Evolutionary conservation across 2,888 invertebrate species (phyloP), one percentile per base, ranked within the genome.

Genomic region (Spialia ferax): DNA sequence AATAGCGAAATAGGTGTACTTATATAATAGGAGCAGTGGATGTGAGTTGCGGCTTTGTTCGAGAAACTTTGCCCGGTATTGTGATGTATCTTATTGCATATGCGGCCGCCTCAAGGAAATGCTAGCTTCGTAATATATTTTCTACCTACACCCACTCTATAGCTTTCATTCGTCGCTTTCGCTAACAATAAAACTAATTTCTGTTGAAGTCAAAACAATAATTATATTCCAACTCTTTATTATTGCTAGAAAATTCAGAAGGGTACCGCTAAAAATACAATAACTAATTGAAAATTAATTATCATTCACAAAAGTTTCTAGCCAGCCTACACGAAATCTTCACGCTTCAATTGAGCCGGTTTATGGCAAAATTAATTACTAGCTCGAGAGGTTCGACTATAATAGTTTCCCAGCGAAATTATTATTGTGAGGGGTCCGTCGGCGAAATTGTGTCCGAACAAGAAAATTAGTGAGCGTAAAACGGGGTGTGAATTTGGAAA

Each of bases 401-500:
- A 89, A 93, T 93, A 93, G 92, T 93, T 93, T 91, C 90, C 84
- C 86, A 79, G 81, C 84, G 84, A 90, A 90, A 93, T 91, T 92
- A 91, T 92, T 91, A 92, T 93, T 89, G 88, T 88, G 92, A 88
- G 86, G 88, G 90, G 82, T 81, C 87, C 81, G 79, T 83, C 74
- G 81, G 76, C 86, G 82, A 88, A 91, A 92, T 91, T 92, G 91
- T 93, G 92, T 91, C 92, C 92, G 92, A 91, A 91, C 91, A 93
- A 93, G 93, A 93, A 93, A 93, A 93, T 93, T 93, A 93, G 88
- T 91, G 88, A 91, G 93, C 93, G 92, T 92, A 89, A 93, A 92
- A 88, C 91, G 83, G 93, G 92, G 92, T 92, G 93, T 87, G 91
- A 91, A 91, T 91, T 90, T 88, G 87, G 84, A 85, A 92, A 91